phyloP scores from a whole-genome alignment of 2,113 vertebrate species.

The Ochotona princeps region DNA sequence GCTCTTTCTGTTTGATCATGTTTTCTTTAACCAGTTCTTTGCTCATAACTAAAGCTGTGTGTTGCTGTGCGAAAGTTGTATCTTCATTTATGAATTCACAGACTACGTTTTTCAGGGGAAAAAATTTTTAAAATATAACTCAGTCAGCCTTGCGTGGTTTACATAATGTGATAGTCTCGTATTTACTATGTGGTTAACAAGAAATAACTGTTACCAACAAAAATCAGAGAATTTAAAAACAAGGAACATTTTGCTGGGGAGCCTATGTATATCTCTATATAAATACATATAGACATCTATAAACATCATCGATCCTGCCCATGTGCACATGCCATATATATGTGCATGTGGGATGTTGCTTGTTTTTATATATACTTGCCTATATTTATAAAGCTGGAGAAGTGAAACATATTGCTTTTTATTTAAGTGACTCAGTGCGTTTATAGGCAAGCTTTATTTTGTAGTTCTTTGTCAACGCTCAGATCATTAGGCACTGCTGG shows the following conservation, averaged over 20 bases:
- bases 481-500: slow-evolving; percentile 7
- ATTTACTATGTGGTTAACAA: slow-evolving; percentile 81
- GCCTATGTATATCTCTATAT: slow-evolving; percentile 80
- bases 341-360: slow-evolving; percentile 78
- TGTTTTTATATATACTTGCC: slow-evolving; percentile 68
- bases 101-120: slow-evolving; percentile 62
- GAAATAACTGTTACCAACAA: slow-evolving; percentile 80
- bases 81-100: slow-evolving; percentile 69
- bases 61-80: slow-evolving; percentile 50
- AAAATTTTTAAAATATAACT: slow-evolving; percentile 48
- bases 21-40: slow-evolving; percentile 67
- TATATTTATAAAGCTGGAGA: slow-evolving; percentile 76
- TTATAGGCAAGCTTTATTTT: slow-evolving; percentile 66
- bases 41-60: slow-evolving; percentile 46
- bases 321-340: slow-evolving; percentile 78
- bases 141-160: slow-evolving; percentile 71
- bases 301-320: slow-evolving; percentile 79
- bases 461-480: slow-evolving; percentile 3
- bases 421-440: slow-evolving; percentile 74
- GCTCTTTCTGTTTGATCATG: not conserved
- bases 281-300: slow-evolving; percentile 82
- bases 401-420: slow-evolving; percentile 80
- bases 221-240: slow-evolving; percentile 81
- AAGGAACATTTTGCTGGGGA: slow-evolving; percentile 80
- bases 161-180: slow-evolving; percentile 80